Base-by-base conservation (phyloP, 2,113 vertebrate genomes). In the Ophthalmolycus amberensis region DNA sequence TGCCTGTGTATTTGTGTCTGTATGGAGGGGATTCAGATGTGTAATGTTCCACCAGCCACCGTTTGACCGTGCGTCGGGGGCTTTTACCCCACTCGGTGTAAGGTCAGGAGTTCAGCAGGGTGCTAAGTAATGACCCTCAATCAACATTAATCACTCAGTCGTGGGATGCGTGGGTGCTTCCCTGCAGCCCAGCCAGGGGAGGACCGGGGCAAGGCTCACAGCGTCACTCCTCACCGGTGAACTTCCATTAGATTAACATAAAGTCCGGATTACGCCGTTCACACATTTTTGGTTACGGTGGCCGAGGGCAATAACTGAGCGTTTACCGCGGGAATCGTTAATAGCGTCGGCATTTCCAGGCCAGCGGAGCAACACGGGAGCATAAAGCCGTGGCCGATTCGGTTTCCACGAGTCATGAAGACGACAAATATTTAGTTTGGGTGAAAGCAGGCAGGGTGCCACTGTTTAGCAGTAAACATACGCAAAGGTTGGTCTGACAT, bases 21-120 rank as follows among this genome's bases (percentile, higher is more conserved):
- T 70, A 67, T 80, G 52, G 42, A 72, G 20, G 52, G n/a, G 40
- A 79, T 29, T 70, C 79, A 67, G 52, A 68, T 80, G 70, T 58
- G 64, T 75, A 65, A 67, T 63, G 80, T 84, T 71, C 58, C 68
- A 77, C 54, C 59, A 22, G 54, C 70, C 25, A 7, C 27, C 62
- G 46, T 32, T 62, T 58, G 66, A 89, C 90, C 86, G 90, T 88
- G 83, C 2, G 18, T 75, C 2, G 15, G 82, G 82, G 86, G 84
- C 50, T 48, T 75, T 83, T 67, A 79, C 80, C 75, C 85, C 83
- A 79, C 54, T 60, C 7, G 6, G 56, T 7, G 5, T 69, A 34
- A 60, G 94, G 92, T 94, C 90, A 89, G 88, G 72, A 94, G 94
- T 94, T 94, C 90, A 91, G 77, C 56, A 5, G 71, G 69, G 79